phyloP scores from a whole-genome alignment of 2,113 vertebrate genomes.

The Amphilophus citrinellus region DNA sequence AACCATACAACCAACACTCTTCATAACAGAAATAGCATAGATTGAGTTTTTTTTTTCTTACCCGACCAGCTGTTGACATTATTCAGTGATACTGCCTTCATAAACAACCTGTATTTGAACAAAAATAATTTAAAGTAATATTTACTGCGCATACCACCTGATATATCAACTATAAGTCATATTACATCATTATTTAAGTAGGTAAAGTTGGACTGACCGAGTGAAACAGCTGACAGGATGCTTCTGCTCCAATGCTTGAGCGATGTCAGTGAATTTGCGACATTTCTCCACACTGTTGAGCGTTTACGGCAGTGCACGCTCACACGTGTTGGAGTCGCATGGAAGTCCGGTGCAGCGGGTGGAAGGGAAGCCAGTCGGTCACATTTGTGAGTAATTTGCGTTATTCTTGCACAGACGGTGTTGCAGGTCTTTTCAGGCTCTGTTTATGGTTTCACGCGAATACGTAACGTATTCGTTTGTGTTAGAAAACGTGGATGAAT shows the following conservation, averaged over 20 bases:
- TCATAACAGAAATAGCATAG: neutral
- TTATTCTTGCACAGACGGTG: accelerated
- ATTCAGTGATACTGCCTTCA: accelerated
- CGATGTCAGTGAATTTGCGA: neutral
- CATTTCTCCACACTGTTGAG: neutral
- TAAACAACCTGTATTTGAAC: neutral
- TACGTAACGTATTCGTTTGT: accelerated
- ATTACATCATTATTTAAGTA: neutral
- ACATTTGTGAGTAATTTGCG: neutral
- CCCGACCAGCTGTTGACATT: conserved; percentile 55
- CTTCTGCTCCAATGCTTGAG: neutral
- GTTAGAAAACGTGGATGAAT: accelerated
- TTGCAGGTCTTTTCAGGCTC: accelerated
- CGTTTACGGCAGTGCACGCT: conserved; percentile 41
- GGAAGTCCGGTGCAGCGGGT: neutral
- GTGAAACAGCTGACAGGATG: neutral
- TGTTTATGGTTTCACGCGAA: accelerated
- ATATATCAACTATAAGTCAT: neutral
- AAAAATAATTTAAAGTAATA: neutral
- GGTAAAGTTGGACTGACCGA: neutral
- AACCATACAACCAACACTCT: neutral
- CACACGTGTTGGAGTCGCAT: conserved; percentile 70
- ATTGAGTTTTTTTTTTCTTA: conserved; percentile 19
- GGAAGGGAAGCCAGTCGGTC: neutral
- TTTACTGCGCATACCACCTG: accelerated